Conservation (phyloP, 2,888 invertebrate species). For the Amphipyra berbera region DNA sequence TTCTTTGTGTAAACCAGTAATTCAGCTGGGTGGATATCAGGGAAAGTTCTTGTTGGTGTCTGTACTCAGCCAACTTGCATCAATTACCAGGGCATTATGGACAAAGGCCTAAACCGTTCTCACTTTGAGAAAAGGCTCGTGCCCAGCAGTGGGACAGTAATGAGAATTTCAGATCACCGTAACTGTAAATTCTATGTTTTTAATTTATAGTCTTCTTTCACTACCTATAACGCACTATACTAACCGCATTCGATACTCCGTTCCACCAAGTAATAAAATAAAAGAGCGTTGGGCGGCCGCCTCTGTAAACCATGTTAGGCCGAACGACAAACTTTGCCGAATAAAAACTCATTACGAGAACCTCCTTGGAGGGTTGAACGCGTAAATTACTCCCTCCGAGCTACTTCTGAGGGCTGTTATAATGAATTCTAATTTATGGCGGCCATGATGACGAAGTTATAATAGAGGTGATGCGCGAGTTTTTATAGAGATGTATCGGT, state of each 20-base stretch:
- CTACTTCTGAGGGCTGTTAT: conserved; percentile 49
- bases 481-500: conserved; percentile 37
- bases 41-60: no score
- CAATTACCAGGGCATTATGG: no score
- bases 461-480: conserved; percentile 40
- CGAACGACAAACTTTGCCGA: conserved; percentile 47
- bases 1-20: no score
- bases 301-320: conserved; percentile 17
- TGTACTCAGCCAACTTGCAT: no score
- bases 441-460: conserved; percentile 38
- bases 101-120: no score
- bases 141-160: no score
- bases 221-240: neutral
- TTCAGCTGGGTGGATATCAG: no score
- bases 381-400: conserved; percentile 54
- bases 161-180: no score
- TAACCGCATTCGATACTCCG: neutral
- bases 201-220: no score
- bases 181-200: no score
- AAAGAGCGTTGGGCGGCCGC: conserved; percentile 14
- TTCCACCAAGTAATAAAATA: conserved; percentile 18
- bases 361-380: conserved; percentile 38
- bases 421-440: conserved; percentile 61
- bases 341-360: conserved; percentile 62
- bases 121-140: no score